Evolutionary conservation across 1,140 invertebrate species (phyloP), one percentile per base, ranked within the genome.

Genomic region (Scaptomyza hsui): DNA sequence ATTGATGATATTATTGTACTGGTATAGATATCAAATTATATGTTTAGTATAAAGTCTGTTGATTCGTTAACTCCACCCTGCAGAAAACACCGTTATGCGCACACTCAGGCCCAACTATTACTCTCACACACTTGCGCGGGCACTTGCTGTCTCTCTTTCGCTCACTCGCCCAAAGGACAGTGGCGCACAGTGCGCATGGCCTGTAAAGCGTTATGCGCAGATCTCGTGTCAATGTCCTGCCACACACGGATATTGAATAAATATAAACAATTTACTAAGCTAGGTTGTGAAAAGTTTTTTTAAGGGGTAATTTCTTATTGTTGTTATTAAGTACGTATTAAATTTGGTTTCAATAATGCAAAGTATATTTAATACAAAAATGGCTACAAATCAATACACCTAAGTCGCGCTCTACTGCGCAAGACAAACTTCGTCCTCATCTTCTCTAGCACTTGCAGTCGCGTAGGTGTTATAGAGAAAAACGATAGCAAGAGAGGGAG

Each of bases 191-290:
- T 70, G 82, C 82, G 82, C 82, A 86, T 88, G 82, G 72, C 78
- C 75, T 65, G 49, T 75, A 88, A 86, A 88, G 82, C 53, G 78
- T 88, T 37, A 88, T 88, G 82, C 82, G 82, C 82, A 88, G 82
- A 88, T 88, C 78, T 88, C 78, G 57, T 69, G 53, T 65, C 56
- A 60, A 61, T 56, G 51, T 70, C 64, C 68, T 74, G 51, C 52
- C 29, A 19, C 24, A 26, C 16, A 32, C 37, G 47, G 24, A 24
- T 21, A 57, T 21, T 16, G 15, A 13, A 18, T 26, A 13, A 9
- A 7, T 18, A 3, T n/a, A 1, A 4, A 3, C 21, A 55, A 41
- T 9, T 42, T 16, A 0, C 49, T 19, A 26, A 7, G 6, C n/a
- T n/a, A 19, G 10, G 10, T 48, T 13, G 16, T 32, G 7, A 6